Percentiles rank a stretch among this genome's conserved stretches.
Conservation (phyloP, 64 coral and sea anemone species). For the Montipora foliosa region DNA sequence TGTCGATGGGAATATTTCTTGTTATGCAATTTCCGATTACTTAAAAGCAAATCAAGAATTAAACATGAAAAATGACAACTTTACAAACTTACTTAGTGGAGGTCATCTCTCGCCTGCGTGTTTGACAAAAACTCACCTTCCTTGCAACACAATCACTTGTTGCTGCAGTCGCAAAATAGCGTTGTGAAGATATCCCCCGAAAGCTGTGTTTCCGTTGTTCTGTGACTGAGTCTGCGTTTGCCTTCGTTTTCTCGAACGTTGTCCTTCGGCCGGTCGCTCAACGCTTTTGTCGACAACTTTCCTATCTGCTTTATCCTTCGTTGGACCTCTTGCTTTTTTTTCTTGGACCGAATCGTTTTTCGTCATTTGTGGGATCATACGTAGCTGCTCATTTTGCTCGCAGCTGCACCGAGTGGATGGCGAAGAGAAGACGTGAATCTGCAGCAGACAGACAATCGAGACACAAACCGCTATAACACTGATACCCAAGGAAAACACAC, state of each 20-base stretch:
- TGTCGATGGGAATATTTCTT: too few species aligned
- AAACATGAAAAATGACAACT: too few species aligned
- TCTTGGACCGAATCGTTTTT: background rate
- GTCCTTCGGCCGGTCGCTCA: background rate
- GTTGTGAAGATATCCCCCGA: conserved; percentile 38
- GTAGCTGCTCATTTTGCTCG: background rate
- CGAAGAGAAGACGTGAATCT: background rate
- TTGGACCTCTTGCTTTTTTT: background rate
- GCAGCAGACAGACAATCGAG: background rate
- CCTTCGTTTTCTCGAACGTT: background rate
- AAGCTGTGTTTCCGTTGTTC: conserved; percentile 12
- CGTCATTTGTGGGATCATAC: background rate
- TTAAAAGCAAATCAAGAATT: too few species aligned
- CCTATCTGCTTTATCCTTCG: background rate
- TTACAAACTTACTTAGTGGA: background rate
- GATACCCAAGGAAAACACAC: background rate
- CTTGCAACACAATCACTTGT: conserved; percentile 25
- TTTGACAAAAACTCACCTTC: background rate
- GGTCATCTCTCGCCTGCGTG: background rate
- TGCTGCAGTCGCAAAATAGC: conserved; percentile 50
- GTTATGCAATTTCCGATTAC: too few species aligned
- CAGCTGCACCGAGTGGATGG: conserved; percentile 1
- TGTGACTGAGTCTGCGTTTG: background rate
- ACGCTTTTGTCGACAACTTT: background rate
- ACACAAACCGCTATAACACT: conserved; percentile 24